Conservation (phyloP, 2,797 vertebrate genomes). For the Echeneis naucrates region DNA sequence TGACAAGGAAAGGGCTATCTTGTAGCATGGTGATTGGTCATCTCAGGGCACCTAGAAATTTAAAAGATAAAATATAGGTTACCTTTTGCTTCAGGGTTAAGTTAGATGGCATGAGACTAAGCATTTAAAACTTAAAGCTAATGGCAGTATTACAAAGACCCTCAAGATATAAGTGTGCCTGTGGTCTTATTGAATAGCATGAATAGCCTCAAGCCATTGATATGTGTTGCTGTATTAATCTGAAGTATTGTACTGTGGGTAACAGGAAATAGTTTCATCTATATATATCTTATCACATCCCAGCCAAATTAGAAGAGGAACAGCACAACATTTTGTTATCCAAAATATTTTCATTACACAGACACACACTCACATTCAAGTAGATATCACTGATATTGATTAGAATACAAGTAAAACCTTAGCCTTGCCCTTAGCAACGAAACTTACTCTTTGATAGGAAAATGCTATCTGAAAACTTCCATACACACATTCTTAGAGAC, state of each 20-base stretch:
- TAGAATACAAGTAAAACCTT: no score
- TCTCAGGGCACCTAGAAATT: slow-evolving; percentile 18
- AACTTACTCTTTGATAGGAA: no score
- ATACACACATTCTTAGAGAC: no score
- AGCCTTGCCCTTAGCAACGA: no score
- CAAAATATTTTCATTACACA: no score
- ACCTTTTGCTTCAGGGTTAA: slow-evolving; percentile 17
- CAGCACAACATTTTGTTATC: no score
- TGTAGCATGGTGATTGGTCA: slow-evolving; percentile 5
- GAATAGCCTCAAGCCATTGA: background rate
- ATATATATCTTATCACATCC: no score
- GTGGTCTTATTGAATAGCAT: background rate
- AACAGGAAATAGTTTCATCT: background rate
- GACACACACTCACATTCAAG: no score
- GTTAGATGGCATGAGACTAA: background rate
- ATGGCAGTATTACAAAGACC: background rate
- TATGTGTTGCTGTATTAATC: background rate
- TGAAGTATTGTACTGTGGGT: background rate
- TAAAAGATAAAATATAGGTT: slow-evolving; percentile 11
- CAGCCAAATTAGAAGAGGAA: no score
- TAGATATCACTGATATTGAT: no score
- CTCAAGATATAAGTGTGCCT: background rate
- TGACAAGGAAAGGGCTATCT: slow-evolving; percentile 12
- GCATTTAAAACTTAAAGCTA: background rate
- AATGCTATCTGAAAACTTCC: no score